Evolutionary conservation across 2,797 vertebrate species (phyloP), one percentile per base, ranked within the genome.

Genomic region (Myotis vivesi): DNA sequence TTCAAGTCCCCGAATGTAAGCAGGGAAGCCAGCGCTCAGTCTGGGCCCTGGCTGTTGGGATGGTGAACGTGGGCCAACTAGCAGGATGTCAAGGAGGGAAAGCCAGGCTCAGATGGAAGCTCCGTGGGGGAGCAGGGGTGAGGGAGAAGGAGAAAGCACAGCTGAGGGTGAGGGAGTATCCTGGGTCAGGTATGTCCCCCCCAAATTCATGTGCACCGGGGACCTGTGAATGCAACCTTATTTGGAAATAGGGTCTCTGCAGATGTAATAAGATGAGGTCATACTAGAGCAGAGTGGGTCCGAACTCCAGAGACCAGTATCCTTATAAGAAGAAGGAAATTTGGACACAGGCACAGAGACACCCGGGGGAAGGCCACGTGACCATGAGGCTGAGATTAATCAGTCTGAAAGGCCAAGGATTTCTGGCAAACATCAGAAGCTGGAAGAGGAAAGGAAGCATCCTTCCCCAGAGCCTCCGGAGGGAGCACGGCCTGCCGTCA

Each of bases 241-340:
- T 87, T 93, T 55, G 72, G 80, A 89, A 83, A 55, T 5, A 88
- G 83, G 73, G n/a, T 87, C 46, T 87, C 73, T 71, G 57, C 62
- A 49, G 72, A 80, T 55, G 80, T 44, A 80, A 81, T 66, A n/a
- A 75, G 12, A 71, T 64, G 38, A 76, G 66, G 59, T 75, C 66
- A 64, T 38, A 69, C 51, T 10, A 33, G 80, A 68, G 62, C 25
- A 23, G 81, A 22, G 68, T 77, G 72, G 25, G 73, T 38, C 81
- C 55, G n/a, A 36, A n/a, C 19, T 72, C 55, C 41, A 81, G 76
- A 93, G 64, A 86, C 20, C 28, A 19, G 72, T 64, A 10, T 82
- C 49, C 55, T 91, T 53, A 20, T 44, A 66, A 28, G 33, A 62
- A 66, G 66, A 82, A 46, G 83, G 69, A 75, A 75, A 73, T 76